Evolutionary conservation across 2,888 invertebrate genomes (phyloP), one percentile per base, ranked within the genome.

Genomic region (Eupithecia subfuscata): DNA sequence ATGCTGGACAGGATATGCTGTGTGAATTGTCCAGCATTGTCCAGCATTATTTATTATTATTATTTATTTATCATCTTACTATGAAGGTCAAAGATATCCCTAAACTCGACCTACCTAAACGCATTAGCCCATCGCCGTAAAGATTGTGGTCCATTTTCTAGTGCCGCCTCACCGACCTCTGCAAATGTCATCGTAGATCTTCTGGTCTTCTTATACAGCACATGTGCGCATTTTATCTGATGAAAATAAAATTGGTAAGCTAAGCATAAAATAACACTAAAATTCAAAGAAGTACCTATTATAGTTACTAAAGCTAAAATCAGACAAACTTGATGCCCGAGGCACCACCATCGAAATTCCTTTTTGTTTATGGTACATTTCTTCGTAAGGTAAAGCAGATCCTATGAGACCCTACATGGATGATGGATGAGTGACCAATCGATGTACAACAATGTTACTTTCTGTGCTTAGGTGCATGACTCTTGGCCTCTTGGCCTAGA

Each of bases 141-240:
- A 94, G 96, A 95, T 82, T 95, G 92, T 0, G 98, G 98, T 64
- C 98, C 98, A 83, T 96, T 96, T 69, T 95, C 92, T 84, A 98
- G 97, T 30, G 98, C 96, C 69, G 96, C 95, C 90, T 98, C 97
- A 2, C 98, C 97, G 0, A 98, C 97, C 85, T 98, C 97, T 0
- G 98, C 97, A 89, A 98, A 99, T 82, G 97, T 97, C 97, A 99
- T 97, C 75, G 96, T 92, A 8, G 97, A 96, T 87, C 95, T 96
- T 83, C 95, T 95, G 9, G 97, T 96, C 89, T 96, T 96, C 86
- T 96, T 95, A 86, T 98, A 98, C 71, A 98, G 91, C 77, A 97
- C 96, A 89, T 98, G 98, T 12, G 97, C 97, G 88, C 97, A 97
- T 95, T 97, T 97, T 30, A 98, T 96, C 97, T 97, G 90, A 7